Base-by-base conservation (phyloP, 1,140 invertebrate species). In the Cryptotermes secundus region DNA sequence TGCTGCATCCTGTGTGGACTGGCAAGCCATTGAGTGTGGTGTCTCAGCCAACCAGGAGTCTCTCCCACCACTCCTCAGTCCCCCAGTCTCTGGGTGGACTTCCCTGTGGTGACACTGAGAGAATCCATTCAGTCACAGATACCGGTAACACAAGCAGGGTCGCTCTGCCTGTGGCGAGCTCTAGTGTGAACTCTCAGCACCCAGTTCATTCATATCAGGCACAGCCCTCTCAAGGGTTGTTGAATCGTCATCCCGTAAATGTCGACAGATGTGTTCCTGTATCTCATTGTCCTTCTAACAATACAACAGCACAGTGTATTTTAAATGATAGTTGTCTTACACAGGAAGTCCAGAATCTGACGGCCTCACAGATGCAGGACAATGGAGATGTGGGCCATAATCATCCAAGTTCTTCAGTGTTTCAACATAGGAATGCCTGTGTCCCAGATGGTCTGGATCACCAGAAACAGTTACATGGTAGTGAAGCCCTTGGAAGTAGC, bases 1-100 rank as follows among this genome's bases (percentile, higher is more conserved):
- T 90, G 0, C 34, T 72, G 26, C 42, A 42, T 14, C 38, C 38
- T 10, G 49, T 83, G 14, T n/a, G 9, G 14, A 31, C n/a, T 7
- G 26, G 59, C 9, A 26, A 12, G 16, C 59, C 59, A 72, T 31
- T 72, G 26, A 72, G 59, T 31, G 59, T 72, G 26, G n/a, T 31
- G n/a, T n/a, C 59, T n/a, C 59, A 72, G 9, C n/a, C 59, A 9
- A 31, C 16, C n/a, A 31, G 59, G 16, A 72, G n/a, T 16, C 1
- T 31, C 4, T 31, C 59, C 24, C 53, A 59, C 6, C n/a, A n/a
- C n/a, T n/a, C 53, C 53, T 4, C 53, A 59, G 26, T 14, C 12
- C 26, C 12, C 53, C 12, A 59, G 26, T n/a, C n/a, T n/a, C n/a
- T n/a, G n/a, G n/a, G n/a, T n/a, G n/a, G n/a, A n/a, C n/a, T n/a